Evolutionary conservation across 2,888 invertebrate species (phyloP).

Genomic region (Smittia aterrima): DNA sequence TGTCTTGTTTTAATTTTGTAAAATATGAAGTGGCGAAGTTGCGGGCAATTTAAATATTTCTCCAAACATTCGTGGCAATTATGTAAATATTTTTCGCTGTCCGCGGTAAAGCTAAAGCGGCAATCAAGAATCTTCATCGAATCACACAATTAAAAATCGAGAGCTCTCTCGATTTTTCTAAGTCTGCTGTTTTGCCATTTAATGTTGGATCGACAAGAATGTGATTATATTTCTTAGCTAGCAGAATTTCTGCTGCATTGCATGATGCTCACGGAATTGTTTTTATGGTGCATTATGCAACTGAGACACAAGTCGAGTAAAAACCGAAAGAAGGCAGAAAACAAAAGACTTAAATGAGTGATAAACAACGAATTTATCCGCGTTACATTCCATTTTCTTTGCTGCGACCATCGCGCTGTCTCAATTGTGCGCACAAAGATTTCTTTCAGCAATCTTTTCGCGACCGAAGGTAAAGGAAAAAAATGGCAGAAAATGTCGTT

Average conservation of each 20-base stretch:
- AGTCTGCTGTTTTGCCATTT: too few species aligned
- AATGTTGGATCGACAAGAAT: not conserved
- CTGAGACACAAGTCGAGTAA: not conserved
- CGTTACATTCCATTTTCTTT: not conserved
- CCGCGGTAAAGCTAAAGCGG: too few species aligned
- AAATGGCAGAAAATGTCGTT: not conserved
- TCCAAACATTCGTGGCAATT: too few species aligned
- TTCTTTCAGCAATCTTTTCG: too few species aligned
- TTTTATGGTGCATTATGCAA: conserved; percentile 22
- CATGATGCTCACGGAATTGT: not conserved
- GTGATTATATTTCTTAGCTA: not conserved
- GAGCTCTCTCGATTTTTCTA: too few species aligned
- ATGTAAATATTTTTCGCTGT: too few species aligned
- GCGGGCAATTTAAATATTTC: too few species aligned
- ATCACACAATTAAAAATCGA: too few species aligned
- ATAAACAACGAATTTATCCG: conserved; percentile 36
- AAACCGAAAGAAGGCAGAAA: not conserved
- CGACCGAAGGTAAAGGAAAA: too few species aligned
- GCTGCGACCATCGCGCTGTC: not conserved
- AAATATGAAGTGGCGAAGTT: too few species aligned
- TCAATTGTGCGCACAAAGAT: not conserved
- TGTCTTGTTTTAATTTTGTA: too few species aligned
- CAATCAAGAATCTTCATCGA: too few species aligned
- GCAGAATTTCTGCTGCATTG: not conserved
- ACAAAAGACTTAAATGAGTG: conserved; percentile 41